Conservation (phyloP, 2,888 invertebrate species). For the Drosophila algonquin region DNA sequence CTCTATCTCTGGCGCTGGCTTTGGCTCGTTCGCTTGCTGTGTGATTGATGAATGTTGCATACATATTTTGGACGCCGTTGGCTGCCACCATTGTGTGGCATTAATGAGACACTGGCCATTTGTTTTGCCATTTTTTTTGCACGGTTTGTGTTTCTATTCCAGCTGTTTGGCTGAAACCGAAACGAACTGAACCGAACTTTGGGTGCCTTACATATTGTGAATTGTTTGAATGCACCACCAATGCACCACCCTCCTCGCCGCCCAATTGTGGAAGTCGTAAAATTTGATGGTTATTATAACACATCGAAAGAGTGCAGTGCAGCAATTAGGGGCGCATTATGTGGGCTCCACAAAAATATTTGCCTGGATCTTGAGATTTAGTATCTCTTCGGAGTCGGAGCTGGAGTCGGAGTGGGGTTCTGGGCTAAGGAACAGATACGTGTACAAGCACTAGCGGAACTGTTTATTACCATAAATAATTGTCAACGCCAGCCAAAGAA, state of each 20-base stretch:
- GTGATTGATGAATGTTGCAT: conserved; percentile 82
- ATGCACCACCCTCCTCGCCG: background rate
- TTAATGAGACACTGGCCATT: conserved; percentile 76
- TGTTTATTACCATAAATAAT: conserved; percentile 80
- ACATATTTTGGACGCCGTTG: conserved; percentile 78
- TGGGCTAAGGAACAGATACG: conserved; percentile 17
- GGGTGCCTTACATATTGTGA: conserved; percentile 39
- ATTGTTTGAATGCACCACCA: too few relatives aligned
- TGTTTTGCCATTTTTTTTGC: conserved; percentile 58
- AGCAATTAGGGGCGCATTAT: conserved; percentile 68
- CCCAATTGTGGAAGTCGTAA: conserved; percentile 48
- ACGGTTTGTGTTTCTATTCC: background rate
- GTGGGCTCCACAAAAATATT: conserved; percentile 39
- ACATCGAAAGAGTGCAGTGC: conserved; percentile 43
- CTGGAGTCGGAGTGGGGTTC: too few relatives aligned
- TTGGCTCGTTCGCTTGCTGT: conserved; percentile 46
- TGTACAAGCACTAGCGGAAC: conserved; percentile 59
- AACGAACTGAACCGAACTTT: conserved; percentile 56
- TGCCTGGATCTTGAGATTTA: conserved; percentile 45
- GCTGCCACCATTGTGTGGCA: conserved; percentile 74
- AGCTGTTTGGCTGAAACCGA: conserved; percentile 27
- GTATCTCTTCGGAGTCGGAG: conserved; percentile 20
- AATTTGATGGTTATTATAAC: conserved; percentile 60
- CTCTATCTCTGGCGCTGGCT: background rate
- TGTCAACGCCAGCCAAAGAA: conserved; percentile 65